Base-by-base conservation (phyloP, 2,113 vertebrate species). In the Takifugu flavidus region DNA sequence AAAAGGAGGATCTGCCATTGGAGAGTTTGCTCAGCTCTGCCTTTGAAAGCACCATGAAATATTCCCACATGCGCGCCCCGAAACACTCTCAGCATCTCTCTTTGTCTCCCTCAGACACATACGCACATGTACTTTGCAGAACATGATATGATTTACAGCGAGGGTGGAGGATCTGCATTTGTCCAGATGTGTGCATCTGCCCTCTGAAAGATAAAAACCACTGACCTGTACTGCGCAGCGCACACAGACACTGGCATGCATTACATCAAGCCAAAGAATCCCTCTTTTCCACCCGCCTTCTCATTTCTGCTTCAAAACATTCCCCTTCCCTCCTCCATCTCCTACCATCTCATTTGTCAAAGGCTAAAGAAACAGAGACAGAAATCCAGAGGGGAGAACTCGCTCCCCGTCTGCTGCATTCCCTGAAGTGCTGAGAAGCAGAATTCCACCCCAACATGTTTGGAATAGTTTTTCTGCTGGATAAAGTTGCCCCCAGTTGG, bases 171-270 rank as follows among this genome's bases (percentile, higher is more conserved):
- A 83, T 83, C 75, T 78, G 45, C 82, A 82, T 86, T 87, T 88
- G 85, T 88, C 88, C 88, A 89, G 88, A 89, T 89, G 88, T 86
- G 83, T 78, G 65, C 65, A 80, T 87, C 82, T 82, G 78, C 78
- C 71, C 81, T 77, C 71, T 39, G 50, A 75, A 77, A 86, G 86
- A 89, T 88, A 87, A 87, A 86, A 84, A 84, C 72, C 78, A 67
- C 62, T 87, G 88, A 87, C 85, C 83, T 85, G 83, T 79, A n/a
- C 72, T 55, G 29, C 72, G 34, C 74, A 57, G 72, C 49, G 67
- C 79, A 72, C 67, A 79, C 78, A 85, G 79, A 85, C 74, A 78
- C 81, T 82, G 87, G 86, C 86, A 86, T 86, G 85, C 77, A 55
- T 87, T 86, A 81, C 82, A 86, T 88, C 85, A 88, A 83, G 70